A percentile compares a stretch with the other conserved stretches of the same genome.
Evolutionary conservation across 1,140 invertebrate genomes (phyloP).

Genomic region (Heliothis virescens): DNA sequence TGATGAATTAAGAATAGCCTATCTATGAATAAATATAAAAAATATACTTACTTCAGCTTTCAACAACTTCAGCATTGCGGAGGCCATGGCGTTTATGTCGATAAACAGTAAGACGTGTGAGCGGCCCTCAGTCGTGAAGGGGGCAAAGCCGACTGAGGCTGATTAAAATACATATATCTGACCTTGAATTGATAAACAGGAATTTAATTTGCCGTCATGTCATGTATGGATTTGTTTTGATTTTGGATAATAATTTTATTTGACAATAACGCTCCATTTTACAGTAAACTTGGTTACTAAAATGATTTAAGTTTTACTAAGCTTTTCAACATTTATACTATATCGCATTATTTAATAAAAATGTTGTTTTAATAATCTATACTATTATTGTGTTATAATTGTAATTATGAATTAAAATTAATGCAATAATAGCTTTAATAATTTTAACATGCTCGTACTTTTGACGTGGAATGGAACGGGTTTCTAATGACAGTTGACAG

Average conservation of each 20-base stretch:
- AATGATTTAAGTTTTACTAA: background rate
- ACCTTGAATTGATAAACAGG: conserved; percentile 84
- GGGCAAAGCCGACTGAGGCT: conserved; percentile 77
- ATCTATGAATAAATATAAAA: background rate
- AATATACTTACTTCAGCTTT: conserved; percentile 78
- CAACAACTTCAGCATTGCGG: conserved; percentile 78
- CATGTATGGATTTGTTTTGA: conserved; percentile 50
- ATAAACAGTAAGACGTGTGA: conserved; percentile 44
- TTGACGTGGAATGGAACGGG: background rate
- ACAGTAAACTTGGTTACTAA: background rate
- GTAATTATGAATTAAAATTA: no score
- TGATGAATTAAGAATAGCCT: conserved; percentile 13
- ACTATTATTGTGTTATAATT: no score
- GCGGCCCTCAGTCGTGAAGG: conserved; percentile 54
- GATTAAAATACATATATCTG: conserved; percentile 82
- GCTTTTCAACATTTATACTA: no score
- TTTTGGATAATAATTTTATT: conserved; percentile 39
- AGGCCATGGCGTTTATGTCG: conserved; percentile 64
- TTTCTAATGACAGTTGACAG: background rate
- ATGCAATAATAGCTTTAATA: no score
- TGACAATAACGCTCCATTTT: conserved; percentile 52
- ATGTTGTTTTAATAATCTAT: no score
- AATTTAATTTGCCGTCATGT: conserved; percentile 70
- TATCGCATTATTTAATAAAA: no score
- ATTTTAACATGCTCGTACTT: no score